These are phyloP conservation scores for Nephila pilipes DNA, from an alignment of 1,140 invertebrate genomes.

Conservation along the genomic window DNA sequence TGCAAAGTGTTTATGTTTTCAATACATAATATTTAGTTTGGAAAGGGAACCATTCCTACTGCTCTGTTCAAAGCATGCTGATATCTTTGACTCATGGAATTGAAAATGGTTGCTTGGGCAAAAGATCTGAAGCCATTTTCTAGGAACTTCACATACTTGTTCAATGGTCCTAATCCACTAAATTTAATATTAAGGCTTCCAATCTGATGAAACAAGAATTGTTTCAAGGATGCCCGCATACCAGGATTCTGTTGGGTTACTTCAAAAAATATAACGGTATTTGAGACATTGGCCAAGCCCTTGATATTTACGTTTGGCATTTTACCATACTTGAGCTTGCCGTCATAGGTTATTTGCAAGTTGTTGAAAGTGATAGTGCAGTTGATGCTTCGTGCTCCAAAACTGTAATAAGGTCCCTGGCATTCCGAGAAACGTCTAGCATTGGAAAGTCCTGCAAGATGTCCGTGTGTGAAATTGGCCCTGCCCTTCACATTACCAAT, in stretches of 20 bases:
- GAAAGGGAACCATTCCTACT: constrained; percentile 46
- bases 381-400: constrained; percentile 56
- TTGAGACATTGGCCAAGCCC: constrained; percentile 48
- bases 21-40: constrained; percentile 10
- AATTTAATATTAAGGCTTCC: constrained; percentile 28
- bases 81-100: constrained; percentile 67
- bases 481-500: constrained; percentile 73
- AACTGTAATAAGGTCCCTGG: constrained; percentile 67
- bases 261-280: constrained; percentile 54
- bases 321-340: constrained; percentile 72
- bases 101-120: constrained; percentile 49
- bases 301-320: constrained; percentile 68
- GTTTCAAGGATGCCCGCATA: constrained; percentile 2
- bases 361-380: constrained; percentile 59
- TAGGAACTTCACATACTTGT: constrained; percentile 54
- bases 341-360: constrained; percentile 56
- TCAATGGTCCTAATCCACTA: constrained; percentile 57
- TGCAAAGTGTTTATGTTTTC: background rate
- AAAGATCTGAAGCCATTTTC: constrained; percentile 52
- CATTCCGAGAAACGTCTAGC: constrained; percentile 52
- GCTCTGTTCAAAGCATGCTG: constrained; percentile 59
- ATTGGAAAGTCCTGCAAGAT: constrained; percentile 44
- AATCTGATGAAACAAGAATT: constrained; percentile 56
- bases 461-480: constrained; percentile 52
- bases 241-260: background rate